phyloP scores from a whole-genome alignment of 2,888 invertebrate species.

The Polyommatus icarus region DNA sequence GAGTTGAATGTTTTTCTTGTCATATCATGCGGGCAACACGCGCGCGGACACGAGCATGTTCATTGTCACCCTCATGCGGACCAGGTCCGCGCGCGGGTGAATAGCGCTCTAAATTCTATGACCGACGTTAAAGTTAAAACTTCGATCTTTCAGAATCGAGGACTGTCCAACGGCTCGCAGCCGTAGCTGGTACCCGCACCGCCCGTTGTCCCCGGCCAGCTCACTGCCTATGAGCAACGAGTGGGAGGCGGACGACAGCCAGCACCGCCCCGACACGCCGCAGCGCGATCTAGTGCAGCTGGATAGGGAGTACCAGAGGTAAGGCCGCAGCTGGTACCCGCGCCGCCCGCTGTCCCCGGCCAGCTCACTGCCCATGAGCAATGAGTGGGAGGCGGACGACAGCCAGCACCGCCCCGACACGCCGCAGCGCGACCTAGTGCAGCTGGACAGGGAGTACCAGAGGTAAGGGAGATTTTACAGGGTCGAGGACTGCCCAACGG shows the following conservation, averaged over 20 bases:
- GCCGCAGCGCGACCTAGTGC: conserved; percentile 53
- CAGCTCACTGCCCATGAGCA: conserved; percentile 46
- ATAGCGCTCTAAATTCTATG: too few species aligned
- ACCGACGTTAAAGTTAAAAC: too few species aligned
- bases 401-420: conserved; percentile 44
- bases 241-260: conserved; percentile 65
- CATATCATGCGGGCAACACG: too few species aligned
- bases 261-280: conserved; percentile 44
- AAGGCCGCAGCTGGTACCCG: conserved; percentile 63
- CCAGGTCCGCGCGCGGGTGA: too few species aligned
- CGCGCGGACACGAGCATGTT: too few species aligned
- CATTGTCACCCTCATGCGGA: too few species aligned
- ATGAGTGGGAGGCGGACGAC: conserved; percentile 68
- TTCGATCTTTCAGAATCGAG: conserved; percentile 48
- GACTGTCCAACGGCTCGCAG: conserved; percentile 49
- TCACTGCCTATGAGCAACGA: conserved; percentile 51
- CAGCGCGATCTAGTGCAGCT: conserved; percentile 55
- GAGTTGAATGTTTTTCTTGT: too few species aligned
- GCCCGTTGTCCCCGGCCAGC: conserved; percentile 45
- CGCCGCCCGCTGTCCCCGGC: conserved; percentile 46
- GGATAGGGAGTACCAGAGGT: conserved; percentile 51
- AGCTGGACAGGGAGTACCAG: conserved; percentile 57
- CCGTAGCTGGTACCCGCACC: conserved; percentile 64
- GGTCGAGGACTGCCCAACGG: too few species aligned
- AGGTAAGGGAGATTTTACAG: neutral